Evolutionary conservation across 2,888 invertebrate species (phyloP).

Genomic region (Sipha maydis): DNA sequence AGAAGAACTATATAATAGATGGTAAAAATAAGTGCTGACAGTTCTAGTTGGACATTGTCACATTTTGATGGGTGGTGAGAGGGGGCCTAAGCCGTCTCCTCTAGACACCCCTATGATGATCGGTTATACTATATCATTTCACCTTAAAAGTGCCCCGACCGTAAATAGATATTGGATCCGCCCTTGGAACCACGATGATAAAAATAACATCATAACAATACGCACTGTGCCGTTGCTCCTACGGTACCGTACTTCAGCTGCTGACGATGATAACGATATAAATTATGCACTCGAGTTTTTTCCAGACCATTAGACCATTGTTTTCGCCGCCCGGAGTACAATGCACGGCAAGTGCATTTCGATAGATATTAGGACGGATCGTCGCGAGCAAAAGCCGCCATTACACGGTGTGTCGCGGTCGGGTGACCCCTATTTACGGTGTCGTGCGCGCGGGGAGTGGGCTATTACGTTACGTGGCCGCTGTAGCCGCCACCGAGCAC

Average conservation of each 20-base stretch:
- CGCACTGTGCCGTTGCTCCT: too few relatives aligned
- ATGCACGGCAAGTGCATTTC: neutral
- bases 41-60: too few relatives aligned
- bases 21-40: too few relatives aligned
- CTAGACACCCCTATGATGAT: too few relatives aligned
- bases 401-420: neutral
- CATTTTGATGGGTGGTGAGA: too few relatives aligned
- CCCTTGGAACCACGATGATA: neutral
- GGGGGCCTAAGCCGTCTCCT: too few relatives aligned
- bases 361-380: constrained; percentile 22
- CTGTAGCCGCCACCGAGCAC: neutral
- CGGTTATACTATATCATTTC: too few relatives aligned
- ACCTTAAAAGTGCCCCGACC: too few relatives aligned
- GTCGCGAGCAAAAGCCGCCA: constrained; percentile 42
- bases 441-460: neutral
- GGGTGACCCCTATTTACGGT: neutral
- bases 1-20: too few relatives aligned
- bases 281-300: constrained; percentile 18
- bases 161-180: too few relatives aligned
- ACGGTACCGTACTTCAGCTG: neutral
- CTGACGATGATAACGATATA: neutral
- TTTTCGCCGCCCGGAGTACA: neutral
- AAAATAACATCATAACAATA: neutral
- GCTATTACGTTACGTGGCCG: neutral
- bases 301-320: neutral